Percentiles rank a stretch among this genome's conserved stretches.
Conservation (phyloP, 2,113 vertebrate species). For the Riparia riparia region DNA sequence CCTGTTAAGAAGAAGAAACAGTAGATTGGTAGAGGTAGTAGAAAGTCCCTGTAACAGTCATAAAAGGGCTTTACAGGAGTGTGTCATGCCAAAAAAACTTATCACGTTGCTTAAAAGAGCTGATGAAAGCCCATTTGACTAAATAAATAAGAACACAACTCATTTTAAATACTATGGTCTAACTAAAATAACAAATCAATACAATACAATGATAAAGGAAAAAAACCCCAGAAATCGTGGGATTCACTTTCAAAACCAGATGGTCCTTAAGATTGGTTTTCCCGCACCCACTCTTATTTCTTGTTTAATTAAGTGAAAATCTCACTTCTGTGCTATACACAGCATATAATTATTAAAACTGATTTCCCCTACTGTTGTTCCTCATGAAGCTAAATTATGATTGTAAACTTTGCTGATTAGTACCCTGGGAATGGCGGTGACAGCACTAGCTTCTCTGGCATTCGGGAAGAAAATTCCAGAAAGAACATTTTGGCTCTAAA, state of each 20-base stretch:
- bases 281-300: slow-evolving; percentile 35
- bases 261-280: slow-evolving; percentile 1
- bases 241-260: neutral
- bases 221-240: neutral
- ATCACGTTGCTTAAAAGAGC: slow-evolving; percentile 70
- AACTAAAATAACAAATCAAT: slow-evolving; percentile 81
- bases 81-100: slow-evolving; percentile 75
- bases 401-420: slow-evolving; percentile 77
- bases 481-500: neutral
- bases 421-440: slow-evolving; percentile 52
- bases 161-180: slow-evolving; percentile 86
- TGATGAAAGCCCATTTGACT: slow-evolving; percentile 82
- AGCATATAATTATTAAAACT: slow-evolving; percentile 46
- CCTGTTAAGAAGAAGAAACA: slow-evolving; percentile 85
- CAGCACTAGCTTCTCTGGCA: slow-evolving; percentile 38
- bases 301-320: slow-evolving; percentile 64
- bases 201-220: slow-evolving; percentile 71
- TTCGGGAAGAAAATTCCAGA: slow-evolving; percentile 25
- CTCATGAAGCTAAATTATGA: slow-evolving; percentile 58
- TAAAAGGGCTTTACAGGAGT: slow-evolving; percentile 79
- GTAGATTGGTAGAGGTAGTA: slow-evolving; percentile 91
- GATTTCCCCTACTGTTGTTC: slow-evolving; percentile 66
- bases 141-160: slow-evolving; percentile 94
- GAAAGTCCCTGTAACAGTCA: slow-evolving; percentile 87
- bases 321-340: slow-evolving; percentile 52